Conservation (phyloP, 2,888 invertebrate species). For the Plebejus anna region DNA sequence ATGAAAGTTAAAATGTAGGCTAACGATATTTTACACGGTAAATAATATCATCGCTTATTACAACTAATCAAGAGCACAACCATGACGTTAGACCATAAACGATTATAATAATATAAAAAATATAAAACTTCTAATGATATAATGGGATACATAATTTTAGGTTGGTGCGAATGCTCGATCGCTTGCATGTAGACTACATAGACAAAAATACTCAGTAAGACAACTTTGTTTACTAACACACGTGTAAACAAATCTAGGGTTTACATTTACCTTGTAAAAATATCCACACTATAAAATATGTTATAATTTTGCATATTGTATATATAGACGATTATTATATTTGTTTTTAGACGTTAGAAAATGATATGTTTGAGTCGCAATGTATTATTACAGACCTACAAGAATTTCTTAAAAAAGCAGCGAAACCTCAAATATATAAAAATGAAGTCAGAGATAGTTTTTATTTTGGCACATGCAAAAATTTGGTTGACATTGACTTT, state of each 20-base stretch:
- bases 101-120: conserved; percentile 56
- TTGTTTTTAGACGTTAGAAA: no score
- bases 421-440: no score
- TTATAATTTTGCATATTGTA: no score
- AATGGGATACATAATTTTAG: conserved; percentile 72
- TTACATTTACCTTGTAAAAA: neutral
- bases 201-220: neutral
- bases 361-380: no score
- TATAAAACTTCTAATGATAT: conserved; percentile 77
- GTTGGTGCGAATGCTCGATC: conserved; percentile 59
- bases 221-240: conserved; percentile 3
- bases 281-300: no score
- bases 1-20: neutral
- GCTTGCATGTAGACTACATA: conserved; percentile 46
- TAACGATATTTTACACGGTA: conserved; percentile 47
- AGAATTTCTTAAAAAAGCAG: no score
- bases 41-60: conserved; percentile 51
- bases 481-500: no score
- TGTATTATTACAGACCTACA: no score
- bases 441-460: no score
- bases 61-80: conserved; percentile 62
- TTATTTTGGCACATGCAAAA: no score
- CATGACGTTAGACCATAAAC: conserved; percentile 50
- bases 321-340: no score
- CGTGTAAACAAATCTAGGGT: neutral